These are phyloP conservation scores for Mormyrus hasselquistii DNA, from an alignment of 2,797 vertebrate genomes.

Conservation along the genomic window DNA sequence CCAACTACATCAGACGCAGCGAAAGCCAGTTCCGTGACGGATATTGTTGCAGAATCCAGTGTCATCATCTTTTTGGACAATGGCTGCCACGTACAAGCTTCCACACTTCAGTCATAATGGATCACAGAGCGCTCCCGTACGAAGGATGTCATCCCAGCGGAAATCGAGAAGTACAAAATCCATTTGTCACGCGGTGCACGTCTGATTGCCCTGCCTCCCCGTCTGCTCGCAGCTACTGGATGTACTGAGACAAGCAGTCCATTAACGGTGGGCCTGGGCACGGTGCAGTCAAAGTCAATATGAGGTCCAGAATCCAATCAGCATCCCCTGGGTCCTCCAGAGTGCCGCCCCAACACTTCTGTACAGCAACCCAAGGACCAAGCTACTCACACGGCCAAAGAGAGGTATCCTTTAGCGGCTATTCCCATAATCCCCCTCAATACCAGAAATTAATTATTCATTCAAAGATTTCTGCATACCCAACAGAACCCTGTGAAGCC, in stretches of 20 bases:
- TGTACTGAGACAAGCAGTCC: slow-evolving; percentile 27
- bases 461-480: slow-evolving; percentile 3
- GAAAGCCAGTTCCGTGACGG: neutral
- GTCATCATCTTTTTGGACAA: neutral
- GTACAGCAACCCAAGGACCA: neutral
- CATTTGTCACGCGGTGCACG: neutral
- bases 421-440: neutral
- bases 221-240: neutral
- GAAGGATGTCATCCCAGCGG: neutral
- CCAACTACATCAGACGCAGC: neutral
- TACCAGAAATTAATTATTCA: slow-evolving; percentile 10
- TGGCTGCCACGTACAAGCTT: neutral
- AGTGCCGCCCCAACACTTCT: neutral
- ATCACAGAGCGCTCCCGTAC: neutral
- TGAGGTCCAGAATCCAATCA: neutral
- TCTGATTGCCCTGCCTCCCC: neutral
- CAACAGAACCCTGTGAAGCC: neutral
- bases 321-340: neutral
- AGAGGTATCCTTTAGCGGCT: neutral
- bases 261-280: slow-evolving; percentile 10
- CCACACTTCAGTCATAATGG: slow-evolving; percentile 1
- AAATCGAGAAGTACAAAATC: slow-evolving; percentile 7
- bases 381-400: neutral
- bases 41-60: neutral
- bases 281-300: neutral